Evolutionary conservation across 2,113 vertebrate species (phyloP), one percentile per base, ranked within the genome.

Genomic region (Solea solea): DNA sequence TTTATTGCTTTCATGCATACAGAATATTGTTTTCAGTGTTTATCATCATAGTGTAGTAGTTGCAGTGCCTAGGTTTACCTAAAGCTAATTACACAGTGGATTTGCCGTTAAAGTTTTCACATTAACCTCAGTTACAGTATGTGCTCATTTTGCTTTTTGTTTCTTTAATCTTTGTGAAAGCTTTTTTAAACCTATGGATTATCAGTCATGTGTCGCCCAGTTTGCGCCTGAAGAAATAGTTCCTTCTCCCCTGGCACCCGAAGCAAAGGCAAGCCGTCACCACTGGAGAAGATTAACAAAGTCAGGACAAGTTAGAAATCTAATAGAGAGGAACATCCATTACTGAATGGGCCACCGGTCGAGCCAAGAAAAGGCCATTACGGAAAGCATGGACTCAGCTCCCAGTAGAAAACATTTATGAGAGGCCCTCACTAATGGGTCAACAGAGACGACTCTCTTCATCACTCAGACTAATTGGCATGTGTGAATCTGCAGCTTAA

Each of bases 401-500:
- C 81, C 77, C 70, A 57, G 64, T 64, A 81, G 81, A 76, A 87
- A 82, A 83, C 80, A 70, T 80, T 87, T 84, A 84, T 57, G 54
- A 81, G 80, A 74, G 65, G 74, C 74, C 28, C 84, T 77, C 72
- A 64, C 69, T 88, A 88, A 88, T 90, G 86, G 86, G 80, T 91
- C 88, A 90, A 88, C 75, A 80, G 76, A 76, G 56, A 83, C 63
- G 64, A 83, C 82, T 76, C 72, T 85, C 81, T 87, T 90, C 87
- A 90, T 91, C 88, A 84, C 88, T 92, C 90, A 86, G 75, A 72
- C 83, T 91, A 92, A 90, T 91, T 91, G 89, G 84, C 79, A 82
- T 84, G 83, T 85, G 79, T 80, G 81, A 80, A 88, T 87, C 75
- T 70, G 82, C 54, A 56, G 66, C 81, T 87, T 85, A 64, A 82